phyloP scores from a whole-genome alignment of 2,113 vertebrate species.

The Agapornis roseicollis region DNA sequence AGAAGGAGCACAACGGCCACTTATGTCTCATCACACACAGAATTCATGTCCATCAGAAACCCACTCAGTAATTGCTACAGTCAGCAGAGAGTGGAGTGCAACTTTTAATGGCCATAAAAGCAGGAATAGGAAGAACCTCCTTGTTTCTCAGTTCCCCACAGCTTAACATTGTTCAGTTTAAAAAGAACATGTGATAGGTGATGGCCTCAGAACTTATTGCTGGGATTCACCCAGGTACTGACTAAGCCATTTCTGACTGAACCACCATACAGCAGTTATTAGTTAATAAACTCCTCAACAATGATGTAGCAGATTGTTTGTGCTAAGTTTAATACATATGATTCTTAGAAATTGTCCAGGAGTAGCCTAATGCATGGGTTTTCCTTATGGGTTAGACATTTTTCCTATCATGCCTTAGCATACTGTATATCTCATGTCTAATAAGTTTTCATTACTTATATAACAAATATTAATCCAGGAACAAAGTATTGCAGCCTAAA shows the following conservation, averaged over 20 bases:
- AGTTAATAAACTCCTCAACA: fast-evolving
- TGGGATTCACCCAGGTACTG: not conserved
- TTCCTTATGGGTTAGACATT: not conserved
- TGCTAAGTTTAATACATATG: not conserved
- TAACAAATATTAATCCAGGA: not conserved
- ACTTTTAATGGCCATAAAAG: not conserved
- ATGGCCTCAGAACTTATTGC: not conserved
- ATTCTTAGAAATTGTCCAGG: not conserved
- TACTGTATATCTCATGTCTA: not conserved
- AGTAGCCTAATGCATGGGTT: not conserved
- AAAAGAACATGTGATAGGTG: not conserved
- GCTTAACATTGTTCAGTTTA: fast-evolving
- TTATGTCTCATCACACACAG: not conserved
- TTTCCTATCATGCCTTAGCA: not conserved
- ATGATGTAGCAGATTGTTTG: not conserved
- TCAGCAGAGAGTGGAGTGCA: not conserved
- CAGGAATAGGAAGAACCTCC: not conserved
- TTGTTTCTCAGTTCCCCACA: not conserved
- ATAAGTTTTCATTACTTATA: not conserved
- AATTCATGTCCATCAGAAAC: not conserved
- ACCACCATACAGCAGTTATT: not conserved
- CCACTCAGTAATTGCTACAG: not conserved
- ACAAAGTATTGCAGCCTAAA: not conserved
- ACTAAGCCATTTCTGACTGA: not conserved
- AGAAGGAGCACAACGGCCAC: not conserved